Percentiles rank a stretch among this genome's conserved stretches.
Evolutionary conservation across 2,797 vertebrate species (phyloP).

Genomic region (Cuniculus paca): DNA sequence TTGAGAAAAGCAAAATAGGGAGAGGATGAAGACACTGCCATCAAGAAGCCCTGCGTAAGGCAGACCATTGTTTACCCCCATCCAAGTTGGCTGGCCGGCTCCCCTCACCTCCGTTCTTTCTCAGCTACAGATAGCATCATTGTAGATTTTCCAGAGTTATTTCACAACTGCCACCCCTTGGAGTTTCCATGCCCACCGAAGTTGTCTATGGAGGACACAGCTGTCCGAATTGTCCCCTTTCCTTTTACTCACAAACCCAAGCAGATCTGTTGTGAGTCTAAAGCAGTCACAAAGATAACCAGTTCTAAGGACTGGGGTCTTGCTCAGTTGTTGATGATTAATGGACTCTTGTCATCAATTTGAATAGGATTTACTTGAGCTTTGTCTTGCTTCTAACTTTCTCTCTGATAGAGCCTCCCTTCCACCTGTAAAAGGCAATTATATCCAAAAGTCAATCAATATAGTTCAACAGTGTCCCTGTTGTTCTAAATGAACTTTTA

Average conservation of each 20-base stretch:
- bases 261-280: not conserved
- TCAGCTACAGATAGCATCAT: not conserved
- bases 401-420: not conserved
- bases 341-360: not conserved
- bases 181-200: not conserved
- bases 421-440: not conserved
- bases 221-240: not conserved
- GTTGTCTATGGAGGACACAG: not conserved
- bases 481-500: not conserved
- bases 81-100: not conserved
- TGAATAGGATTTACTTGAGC: not conserved
- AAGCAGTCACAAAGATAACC: not conserved
- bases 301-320: not conserved
- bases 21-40: not conserved
- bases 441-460: not conserved
- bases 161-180: not conserved
- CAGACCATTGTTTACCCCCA: not conserved
- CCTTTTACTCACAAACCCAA: not conserved
- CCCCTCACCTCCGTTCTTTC: not conserved
- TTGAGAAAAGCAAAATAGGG: not conserved
- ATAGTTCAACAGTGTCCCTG: not conserved
- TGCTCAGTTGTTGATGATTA: not conserved
- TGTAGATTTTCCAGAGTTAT: not conserved
- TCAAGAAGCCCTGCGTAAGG: not conserved
- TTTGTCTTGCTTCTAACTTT: not conserved